Conservation (phyloP, 2,888 invertebrate genomes). For the Melieria crassipennis region DNA sequence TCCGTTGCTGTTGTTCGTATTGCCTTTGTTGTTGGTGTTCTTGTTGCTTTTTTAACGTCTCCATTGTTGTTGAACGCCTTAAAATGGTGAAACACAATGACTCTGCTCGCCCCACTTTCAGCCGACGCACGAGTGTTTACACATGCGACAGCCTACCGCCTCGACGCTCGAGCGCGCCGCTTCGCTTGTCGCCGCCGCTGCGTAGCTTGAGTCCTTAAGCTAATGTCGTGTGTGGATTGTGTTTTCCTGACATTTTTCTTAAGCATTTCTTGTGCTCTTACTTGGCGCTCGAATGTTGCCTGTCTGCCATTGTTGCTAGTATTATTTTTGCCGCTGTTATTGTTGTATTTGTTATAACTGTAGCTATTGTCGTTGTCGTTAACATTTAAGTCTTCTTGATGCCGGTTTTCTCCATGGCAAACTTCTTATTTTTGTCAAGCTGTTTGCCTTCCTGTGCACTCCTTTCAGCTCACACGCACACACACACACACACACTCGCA, state of each 20-base stretch:
- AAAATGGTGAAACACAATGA: too few species aligned
- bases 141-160: too few species aligned
- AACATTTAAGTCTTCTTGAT: neutral
- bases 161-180: too few species aligned
- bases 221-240: slow-evolving; percentile 2
- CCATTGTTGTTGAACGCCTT: too few species aligned
- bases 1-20: neutral
- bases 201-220: neutral
- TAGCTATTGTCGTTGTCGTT: neutral
- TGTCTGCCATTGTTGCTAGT: neutral
- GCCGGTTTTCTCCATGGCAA: neutral
- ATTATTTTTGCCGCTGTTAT: neutral
- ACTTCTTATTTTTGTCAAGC: neutral
- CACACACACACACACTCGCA: neutral
- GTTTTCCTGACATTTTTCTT: slow-evolving; percentile 2
- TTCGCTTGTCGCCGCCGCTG: too few species aligned
- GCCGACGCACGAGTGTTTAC: too few species aligned
- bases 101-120: too few species aligned
- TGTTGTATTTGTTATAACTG: neutral
- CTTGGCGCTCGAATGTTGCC: neutral
- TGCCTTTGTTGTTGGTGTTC: neutral
- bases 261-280: neutral
- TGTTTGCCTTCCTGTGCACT: neutral
- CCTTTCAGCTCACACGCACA: neutral
- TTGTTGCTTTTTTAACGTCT: neutral